These are phyloP conservation scores for Caenorhabditis imperialis DNA, from an alignment of 2,888 invertebrate species.

Conservation along the genomic window DNA sequence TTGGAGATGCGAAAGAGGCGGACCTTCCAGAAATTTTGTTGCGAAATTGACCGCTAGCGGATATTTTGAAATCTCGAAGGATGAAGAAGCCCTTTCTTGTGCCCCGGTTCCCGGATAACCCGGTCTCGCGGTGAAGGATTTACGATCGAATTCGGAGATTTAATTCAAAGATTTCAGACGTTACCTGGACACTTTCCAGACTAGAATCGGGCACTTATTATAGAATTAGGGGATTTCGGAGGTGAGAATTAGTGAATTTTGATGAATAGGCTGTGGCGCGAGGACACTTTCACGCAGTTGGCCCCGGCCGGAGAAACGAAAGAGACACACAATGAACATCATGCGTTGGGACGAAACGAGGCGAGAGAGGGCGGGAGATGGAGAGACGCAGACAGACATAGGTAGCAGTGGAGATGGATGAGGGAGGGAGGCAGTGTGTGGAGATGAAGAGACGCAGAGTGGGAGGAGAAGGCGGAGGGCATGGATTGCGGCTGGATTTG, in stretches of 20 bases:
- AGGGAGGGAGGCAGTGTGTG: constrained; percentile 6
- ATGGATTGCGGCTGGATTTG: constrained; percentile 44
- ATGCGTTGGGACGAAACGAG: constrained; percentile 48
- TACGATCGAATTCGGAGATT: constrained; percentile 35
- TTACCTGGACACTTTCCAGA: constrained; percentile 44
- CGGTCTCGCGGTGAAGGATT: constrained; percentile 6
- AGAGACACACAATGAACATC: constrained; percentile 49
- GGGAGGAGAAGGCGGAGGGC: constrained; percentile 11
- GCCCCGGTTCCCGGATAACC: constrained; percentile 10
- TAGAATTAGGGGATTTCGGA: constrained; percentile 19
- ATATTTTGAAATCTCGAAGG: constrained; percentile 22
- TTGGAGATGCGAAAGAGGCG: constrained; percentile 6
- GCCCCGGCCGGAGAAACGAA: constrained; percentile 31
- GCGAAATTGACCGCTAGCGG: constrained; percentile 10
- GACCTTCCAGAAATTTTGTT: constrained; percentile 13
- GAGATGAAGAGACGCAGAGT: constrained; percentile 18
- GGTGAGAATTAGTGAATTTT: constrained; percentile 44
- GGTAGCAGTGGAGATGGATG: constrained; percentile 51
- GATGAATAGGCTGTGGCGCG: constrained; percentile 42
- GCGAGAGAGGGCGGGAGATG: constrained; percentile 5
- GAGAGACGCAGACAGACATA: constrained; percentile 22
- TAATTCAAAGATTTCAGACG: constrained; percentile 25
- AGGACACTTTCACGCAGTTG: constrained; percentile 42
- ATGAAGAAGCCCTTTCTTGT: not conserved
- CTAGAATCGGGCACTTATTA: constrained; percentile 8